Base-by-base conservation (phyloP, 2,797 vertebrate genomes). In the Lacerta viridis region DNA sequence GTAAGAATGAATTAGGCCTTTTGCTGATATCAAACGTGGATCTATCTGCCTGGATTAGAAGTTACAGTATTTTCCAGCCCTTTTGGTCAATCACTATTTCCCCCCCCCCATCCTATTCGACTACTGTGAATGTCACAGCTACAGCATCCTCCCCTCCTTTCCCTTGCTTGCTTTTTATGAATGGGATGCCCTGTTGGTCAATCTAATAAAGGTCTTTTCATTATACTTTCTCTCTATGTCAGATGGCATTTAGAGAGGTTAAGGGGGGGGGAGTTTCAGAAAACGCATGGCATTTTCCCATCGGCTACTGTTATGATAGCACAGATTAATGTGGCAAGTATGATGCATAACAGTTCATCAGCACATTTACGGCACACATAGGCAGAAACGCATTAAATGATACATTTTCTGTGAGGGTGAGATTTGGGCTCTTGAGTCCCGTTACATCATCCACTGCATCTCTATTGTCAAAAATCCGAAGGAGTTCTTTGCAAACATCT, bases 161-260 rank as follows among this genome's bases (percentile, higher is more conserved):
- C 13, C 81, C 82, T 90, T 36, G 61, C 87, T 64, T 92, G 39
- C 1, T 91, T 39, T 95, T 95, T 91, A 78, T 89, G 89, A 93
- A 94, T 93, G 93, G 86, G 89, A 93, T 94, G 94, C 86, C 88
- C 86, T 86, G 83, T 88, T 94, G 84, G 36, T 33, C 80, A 86
- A 78, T 61, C 84, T 89, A 90, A 95, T 94, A 94, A 91, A 92
- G 83, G 84, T 94, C 88, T 86, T 96, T 94, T 96, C 87, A 94
- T 93, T 81, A 92, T 87, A 92, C 85, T 78, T 36, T 92, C 39
- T 36, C 92, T 93, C 25, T 8, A 84, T 94, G 87, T 88, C 92
- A 83, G 93, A 76, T 93, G 93, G 89, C 80, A 74, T 92, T 94
- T 91, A 82, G 33, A 89, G 92, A 78, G 85, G 88, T 91, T 93